Evolutionary conservation across 2,797 vertebrate genomes (phyloP).

Genomic region (Muraenolepis orangiensis): DNA sequence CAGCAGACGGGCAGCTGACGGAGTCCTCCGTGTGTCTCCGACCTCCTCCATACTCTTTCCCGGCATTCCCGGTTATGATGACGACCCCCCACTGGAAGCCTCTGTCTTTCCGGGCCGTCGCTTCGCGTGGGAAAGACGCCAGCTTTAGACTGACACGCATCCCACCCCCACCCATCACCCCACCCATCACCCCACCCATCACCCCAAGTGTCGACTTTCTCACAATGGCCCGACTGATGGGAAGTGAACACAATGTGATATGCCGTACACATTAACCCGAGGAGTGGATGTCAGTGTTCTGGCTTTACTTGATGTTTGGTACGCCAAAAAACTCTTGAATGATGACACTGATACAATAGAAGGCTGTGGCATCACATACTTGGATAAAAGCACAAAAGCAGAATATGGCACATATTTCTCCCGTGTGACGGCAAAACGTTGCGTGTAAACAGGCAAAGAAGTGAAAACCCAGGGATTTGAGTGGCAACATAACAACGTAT

Average conservation of each 20-base stretch:
- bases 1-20: constrained; percentile 54
- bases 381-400: too few species aligned
- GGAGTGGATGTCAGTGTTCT: neutral
- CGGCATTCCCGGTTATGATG: constrained; percentile 38
- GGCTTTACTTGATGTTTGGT: neutral
- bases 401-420: too few species aligned
- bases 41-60: constrained; percentile 50
- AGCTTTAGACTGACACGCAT: constrained; percentile 43
- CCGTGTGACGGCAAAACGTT: too few species aligned
- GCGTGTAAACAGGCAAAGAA: too few species aligned
- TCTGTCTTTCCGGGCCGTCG: constrained; percentile 24
- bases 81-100: constrained; percentile 37
- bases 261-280: neutral
- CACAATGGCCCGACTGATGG: neutral
- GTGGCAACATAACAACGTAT: too few species aligned
- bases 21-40: constrained; percentile 66
- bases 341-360: neutral
- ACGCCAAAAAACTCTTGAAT: neutral
- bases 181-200: too few species aligned
- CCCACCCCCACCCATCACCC: too few species aligned
- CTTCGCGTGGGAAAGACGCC: constrained; percentile 65
- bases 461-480: too few species aligned
- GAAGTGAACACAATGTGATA: neutral
- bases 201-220: constrained; percentile 39
- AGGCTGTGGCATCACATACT: neutral